Evolutionary conservation across 2,113 vertebrate genomes (phyloP).

Genomic region (Euleptes europaea): DNA sequence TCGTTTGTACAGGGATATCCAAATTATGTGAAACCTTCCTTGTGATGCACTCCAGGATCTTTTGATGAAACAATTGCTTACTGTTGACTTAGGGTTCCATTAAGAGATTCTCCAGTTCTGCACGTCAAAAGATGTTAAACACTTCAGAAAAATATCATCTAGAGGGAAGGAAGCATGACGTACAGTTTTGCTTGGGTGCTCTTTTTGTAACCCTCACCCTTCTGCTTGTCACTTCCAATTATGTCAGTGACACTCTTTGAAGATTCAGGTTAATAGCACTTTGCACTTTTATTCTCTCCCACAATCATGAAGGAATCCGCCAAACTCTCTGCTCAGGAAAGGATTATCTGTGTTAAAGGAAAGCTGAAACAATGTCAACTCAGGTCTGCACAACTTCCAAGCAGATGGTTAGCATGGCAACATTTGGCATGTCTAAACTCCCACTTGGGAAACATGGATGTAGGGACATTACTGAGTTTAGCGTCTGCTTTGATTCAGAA

Average conservation of each 20-base stretch:
- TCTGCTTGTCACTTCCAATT: conserved; percentile 11
- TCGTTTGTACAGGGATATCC: neutral
- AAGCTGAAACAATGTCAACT: neutral
- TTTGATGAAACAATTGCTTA: neutral
- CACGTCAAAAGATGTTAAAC: neutral
- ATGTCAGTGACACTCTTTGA: neutral
- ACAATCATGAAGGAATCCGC: neutral
- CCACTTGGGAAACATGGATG: too few species aligned
- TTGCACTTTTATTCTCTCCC: neutral
- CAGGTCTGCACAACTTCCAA: neutral
- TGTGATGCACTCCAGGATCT: neutral
- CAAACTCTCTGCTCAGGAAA: neutral
- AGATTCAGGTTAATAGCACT: neutral
- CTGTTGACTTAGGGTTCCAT: neutral
- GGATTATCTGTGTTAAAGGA: neutral
- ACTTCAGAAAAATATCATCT: neutral
- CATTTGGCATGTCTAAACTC: too few species aligned
- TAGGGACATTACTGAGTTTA: too few species aligned
- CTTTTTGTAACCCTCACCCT: neutral
- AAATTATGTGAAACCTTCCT: neutral
- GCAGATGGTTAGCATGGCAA: neutral
- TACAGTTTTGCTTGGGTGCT: conserved; percentile 14
- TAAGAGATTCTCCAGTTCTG: neutral
- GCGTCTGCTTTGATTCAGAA: too few species aligned
- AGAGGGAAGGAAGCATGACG: neutral